Conservation (phyloP, 2,888 invertebrate species). For the Xanthostigma xanthostigma region DNA sequence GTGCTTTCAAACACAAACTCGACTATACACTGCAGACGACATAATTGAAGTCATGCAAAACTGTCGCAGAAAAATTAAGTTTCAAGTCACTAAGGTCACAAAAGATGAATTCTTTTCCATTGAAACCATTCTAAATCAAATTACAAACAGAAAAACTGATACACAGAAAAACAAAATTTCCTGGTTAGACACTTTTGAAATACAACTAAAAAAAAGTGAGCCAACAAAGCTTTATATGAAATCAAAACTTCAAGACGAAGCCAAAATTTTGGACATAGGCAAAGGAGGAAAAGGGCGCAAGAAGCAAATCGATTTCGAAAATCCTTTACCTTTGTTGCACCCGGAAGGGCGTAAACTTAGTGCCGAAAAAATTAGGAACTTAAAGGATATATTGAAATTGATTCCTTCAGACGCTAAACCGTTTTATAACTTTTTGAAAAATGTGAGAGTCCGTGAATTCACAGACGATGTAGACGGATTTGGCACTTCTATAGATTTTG, state of each 20-base stretch:
- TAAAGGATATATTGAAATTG: background rate
- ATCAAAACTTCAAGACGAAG: too few relatives aligned
- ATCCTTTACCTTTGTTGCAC: too few relatives aligned
- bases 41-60: constrained; percentile 13
- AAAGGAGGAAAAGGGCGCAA: too few relatives aligned
- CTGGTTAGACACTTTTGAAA: constrained; percentile 10
- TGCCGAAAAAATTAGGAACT: constrained; percentile 3
- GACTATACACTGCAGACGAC: constrained; percentile 12
- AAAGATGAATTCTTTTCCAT: constrained; percentile 10
- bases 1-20: constrained; percentile 12
- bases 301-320: too few relatives aligned
- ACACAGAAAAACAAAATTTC: constrained; percentile 9
- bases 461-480: constrained; percentile 6
- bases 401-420: constrained; percentile 4
- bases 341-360: constrained; percentile 6
- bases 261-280: too few relatives aligned
- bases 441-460: constrained; percentile 4
- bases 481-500: constrained; percentile 7
- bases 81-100: constrained; percentile 10
- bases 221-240: too few relatives aligned
- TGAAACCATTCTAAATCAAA: constrained; percentile 8
- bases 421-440: constrained; percentile 6
- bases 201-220: constrained; percentile 7
- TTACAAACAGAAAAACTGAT: constrained; percentile 11
- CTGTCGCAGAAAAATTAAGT: constrained; percentile 13